Evolutionary conservation across 2,888 invertebrate species (phyloP), one percentile per base, ranked within the genome.

Genomic region (Aspidiotus destructor): DNA sequence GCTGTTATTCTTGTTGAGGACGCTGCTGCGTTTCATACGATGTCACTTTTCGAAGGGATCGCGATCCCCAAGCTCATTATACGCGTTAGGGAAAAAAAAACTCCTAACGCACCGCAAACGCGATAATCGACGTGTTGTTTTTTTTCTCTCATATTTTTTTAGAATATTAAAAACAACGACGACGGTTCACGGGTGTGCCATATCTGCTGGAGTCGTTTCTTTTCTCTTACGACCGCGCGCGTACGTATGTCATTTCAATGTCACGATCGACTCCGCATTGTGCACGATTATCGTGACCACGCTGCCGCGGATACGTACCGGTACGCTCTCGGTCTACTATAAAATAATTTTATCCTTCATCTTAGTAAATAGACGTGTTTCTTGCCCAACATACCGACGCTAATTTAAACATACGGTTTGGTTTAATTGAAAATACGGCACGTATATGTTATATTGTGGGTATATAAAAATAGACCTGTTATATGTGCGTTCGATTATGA

Each of bases 251-350:
- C 65, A 65, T 65, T 44, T 65, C 65, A 58, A 57, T 65, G 65
- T 65, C 65, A 65, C 65, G 65, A 65, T 65, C 65, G 57, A 57
- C 58, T 58, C 55, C 58, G 58, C 65, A 65, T 65, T 58, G 65
- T 48, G 65, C 65, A 65, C 65, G 65, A 65, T 65, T 44, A 65
- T 65, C 65, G 65, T 65, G 65, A 65, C 65, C 57, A 57, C 57
- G 65, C 57, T 44, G 48, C 57, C 42, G 65, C 65, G 54, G 44
- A 57, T 57, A 64, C 28, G 28, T 28, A 28, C 28, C 28, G 28
- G 28, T 28, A 28, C 28, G 28, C 28, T 28, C 28, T 28, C 28
- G 28, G 28, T 28, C 28, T 55, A 54, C 54, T 64, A 64, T 17
- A 54, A 17, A 54, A 58, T 58, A 65, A 65, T 65, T 58, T 44